These are phyloP conservation scores for Brachionus angularis DNA, from an alignment of 1,140 invertebrate genomes.

Conservation along the genomic window DNA sequence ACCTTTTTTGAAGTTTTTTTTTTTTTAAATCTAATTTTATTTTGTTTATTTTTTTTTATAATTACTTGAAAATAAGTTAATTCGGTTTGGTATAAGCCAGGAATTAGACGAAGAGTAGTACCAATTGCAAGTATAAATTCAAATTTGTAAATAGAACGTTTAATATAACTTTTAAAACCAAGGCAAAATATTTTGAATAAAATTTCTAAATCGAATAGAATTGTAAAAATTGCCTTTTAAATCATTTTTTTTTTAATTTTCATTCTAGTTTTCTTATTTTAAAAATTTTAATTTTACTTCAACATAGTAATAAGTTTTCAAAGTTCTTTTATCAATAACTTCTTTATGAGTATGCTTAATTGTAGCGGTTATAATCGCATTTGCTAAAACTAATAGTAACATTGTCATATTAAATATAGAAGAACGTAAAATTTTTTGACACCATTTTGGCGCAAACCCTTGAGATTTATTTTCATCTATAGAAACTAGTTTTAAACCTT, in stretches of 20 bases:
- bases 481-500: conserved; percentile 76
- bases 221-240: conserved; percentile 86
- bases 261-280: conserved; percentile 16
- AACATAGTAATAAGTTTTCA: conserved; percentile 81
- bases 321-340: conserved; percentile 53
- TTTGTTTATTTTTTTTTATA: too few relatives aligned
- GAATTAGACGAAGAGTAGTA: conserved; percentile 90
- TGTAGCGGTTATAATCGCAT: conserved; percentile 90
- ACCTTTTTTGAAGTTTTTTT: too few relatives aligned
- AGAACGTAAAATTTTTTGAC: conserved; percentile 68
- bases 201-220: conserved; percentile 88
- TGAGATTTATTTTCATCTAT: conserved; percentile 90
- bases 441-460: conserved; percentile 74
- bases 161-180: conserved; percentile 86
- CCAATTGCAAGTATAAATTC: conserved; percentile 87
- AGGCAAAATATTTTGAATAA: conserved; percentile 96
- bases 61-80: conserved; percentile 92
- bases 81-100: conserved; percentile 75
- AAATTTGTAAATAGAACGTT: conserved; percentile 95
- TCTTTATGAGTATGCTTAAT: conserved; percentile 87
- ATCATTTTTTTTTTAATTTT: too few relatives aligned
- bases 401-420: conserved; percentile 80
- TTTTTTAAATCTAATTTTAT: too few relatives aligned
- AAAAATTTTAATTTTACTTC: conserved; percentile 51
- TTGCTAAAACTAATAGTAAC: conserved; percentile 87